Base-by-base conservation (phyloP, 2,797 vertebrate species). In the Phrynocephalus vlangalii region DNA sequence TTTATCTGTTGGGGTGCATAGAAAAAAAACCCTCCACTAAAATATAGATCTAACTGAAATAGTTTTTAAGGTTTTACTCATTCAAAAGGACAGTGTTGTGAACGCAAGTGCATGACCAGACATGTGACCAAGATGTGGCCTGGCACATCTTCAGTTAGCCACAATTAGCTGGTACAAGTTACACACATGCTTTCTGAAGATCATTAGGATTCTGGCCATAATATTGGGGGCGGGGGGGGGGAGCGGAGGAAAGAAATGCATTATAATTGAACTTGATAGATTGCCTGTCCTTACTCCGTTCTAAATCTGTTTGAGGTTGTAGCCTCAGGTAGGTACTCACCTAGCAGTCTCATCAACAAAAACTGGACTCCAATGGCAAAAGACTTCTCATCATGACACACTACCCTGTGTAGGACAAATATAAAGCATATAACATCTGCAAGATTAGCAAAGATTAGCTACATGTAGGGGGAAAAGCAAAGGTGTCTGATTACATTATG, bases 291-390 rank as follows among this genome's bases (percentile, higher is more conserved):
- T 16, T 79, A 8, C 3, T n/a, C 16, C 16, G 9, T 75, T 75
- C 9, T 76, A 84, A 85, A 24, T 77, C 28, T 67, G 15, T n/a
- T 66, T 75, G 67, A 38, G 8, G 11, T 18, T 48, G 52, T 10
- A 78, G 38, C 16, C 60, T 38, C 71, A 26, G 79, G 15, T 0
- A 10, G 28, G 1, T 72, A 96, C 98, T 98, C 96, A 99, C 99
- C 98, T 73, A 99, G 94, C 87, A 99, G 87, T 92, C 99, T 98
- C 98, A 99, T 97, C 8, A 99, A 95, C 88, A 99, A 93, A 96
- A 99, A 99, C 90, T 99, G 99, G 10, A 99, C 95, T 66, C 99
- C 99, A 0, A 99, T 99, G 63, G 99, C 98, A 70, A 99, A 99
- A 0, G 99, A 99, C 92, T 99, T 99, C 89, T 99, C 98, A 0